A percentile compares a stretch with the other conserved stretches of the same genome.
Conservation (phyloP, 2,113 vertebrate genomes). For the Grammomys surdaster region DNA sequence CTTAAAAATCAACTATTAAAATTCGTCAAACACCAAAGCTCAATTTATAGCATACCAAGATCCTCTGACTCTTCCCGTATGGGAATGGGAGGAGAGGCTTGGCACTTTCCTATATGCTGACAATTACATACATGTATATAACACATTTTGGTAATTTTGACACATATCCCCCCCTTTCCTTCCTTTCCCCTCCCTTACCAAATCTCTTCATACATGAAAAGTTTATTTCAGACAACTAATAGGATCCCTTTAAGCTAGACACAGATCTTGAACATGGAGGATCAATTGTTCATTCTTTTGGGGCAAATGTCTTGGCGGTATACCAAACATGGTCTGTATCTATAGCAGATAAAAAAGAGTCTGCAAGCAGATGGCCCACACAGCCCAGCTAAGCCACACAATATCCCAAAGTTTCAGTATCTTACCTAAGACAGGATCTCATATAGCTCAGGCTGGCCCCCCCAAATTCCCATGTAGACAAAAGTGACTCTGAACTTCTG, state of each 20-base stretch:
- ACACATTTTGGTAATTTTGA: background rate
- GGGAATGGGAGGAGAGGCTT: background rate
- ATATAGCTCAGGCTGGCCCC: background rate
- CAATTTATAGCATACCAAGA: background rate
- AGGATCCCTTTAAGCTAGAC: slow-evolving; percentile 19
- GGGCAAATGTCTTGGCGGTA: background rate
- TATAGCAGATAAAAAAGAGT: background rate
- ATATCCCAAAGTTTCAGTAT: background rate
- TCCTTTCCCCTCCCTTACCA: background rate
- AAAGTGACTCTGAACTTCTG: background rate
- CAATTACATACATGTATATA: background rate
- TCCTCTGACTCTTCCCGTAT: background rate
- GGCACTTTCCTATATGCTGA: background rate
- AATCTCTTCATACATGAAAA: background rate
- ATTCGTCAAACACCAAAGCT: slow-evolving; percentile 9
- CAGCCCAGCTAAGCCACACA: background rate
- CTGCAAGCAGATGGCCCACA: background rate
- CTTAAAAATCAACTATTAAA: background rate
- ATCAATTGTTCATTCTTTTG: background rate
- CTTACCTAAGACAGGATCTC: background rate
- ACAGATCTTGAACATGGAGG: background rate
- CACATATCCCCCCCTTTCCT: background rate
- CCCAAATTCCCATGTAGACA: background rate
- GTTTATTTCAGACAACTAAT: background rate
- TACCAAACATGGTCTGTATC: background rate